These are phyloP conservation scores for Drosophila mimetica DNA, from an alignment of 2,888 invertebrate species.

Conservation along the genomic window DNA sequence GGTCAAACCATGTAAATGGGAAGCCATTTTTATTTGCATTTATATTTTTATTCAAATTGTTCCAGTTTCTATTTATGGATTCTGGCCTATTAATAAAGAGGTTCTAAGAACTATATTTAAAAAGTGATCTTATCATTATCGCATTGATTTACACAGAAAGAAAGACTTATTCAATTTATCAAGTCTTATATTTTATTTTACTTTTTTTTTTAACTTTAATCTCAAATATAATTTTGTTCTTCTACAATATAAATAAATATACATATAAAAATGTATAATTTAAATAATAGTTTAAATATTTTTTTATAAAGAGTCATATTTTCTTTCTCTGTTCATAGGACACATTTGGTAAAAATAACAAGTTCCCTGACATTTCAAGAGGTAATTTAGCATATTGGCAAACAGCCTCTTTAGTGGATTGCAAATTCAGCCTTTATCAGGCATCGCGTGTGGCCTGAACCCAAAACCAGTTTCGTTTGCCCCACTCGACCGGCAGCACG, in stretches of 20 bases:
- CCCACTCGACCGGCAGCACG: constrained; percentile 15
- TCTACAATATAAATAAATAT: too few relatives aligned
- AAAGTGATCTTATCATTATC: not conserved
- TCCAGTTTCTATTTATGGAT: not conserved
- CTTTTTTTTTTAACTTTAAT: not conserved
- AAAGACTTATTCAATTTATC: not conserved
- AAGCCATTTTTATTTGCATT: not conserved
- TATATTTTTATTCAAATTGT: not conserved
- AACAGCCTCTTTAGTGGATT: constrained; percentile 10
- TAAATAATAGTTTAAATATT: too few relatives aligned
- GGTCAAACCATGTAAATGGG: not conserved
- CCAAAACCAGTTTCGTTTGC: constrained; percentile 27
- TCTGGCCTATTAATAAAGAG: not conserved
- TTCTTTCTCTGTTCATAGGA: too few relatives aligned
- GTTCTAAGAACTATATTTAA: not conserved
- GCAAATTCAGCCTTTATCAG: constrained; percentile 38
- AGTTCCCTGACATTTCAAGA: not conserved
- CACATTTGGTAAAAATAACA: not conserved
- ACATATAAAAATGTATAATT: too few relatives aligned
- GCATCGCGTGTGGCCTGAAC: constrained; percentile 41
- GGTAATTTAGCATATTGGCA: constrained; percentile 13
- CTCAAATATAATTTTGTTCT: too few relatives aligned
- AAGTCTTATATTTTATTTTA: not conserved
- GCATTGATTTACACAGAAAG: not conserved
- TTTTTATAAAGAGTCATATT: too few relatives aligned